phyloP scores from a whole-genome alignment of 2,113 vertebrate species.

The Oenanthe melanoleuca region DNA sequence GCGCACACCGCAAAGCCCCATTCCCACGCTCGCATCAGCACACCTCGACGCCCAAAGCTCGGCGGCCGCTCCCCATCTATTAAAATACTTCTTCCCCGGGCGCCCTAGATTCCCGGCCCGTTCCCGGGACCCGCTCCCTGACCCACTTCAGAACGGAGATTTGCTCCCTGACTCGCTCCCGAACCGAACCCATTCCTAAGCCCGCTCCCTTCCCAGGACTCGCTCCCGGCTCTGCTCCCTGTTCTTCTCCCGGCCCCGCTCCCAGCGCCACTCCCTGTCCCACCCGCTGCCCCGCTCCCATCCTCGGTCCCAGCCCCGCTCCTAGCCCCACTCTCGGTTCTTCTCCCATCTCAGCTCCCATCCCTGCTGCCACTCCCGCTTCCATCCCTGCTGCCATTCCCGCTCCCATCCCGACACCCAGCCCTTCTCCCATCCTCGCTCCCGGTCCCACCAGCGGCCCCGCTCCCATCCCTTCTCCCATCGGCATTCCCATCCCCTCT shows the following conservation, averaged over 20 bases:
- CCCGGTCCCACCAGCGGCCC: neutral
- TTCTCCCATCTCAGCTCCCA: no score
- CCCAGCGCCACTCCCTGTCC: neutral
- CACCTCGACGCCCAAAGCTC: neutral
- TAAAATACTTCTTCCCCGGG: neutral
- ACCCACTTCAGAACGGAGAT: neutral
- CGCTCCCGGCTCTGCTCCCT: neutral
- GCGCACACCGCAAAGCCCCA: neutral
- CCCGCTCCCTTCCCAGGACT: neutral
- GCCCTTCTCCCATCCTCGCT: neutral
- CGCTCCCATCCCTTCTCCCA: neutral
- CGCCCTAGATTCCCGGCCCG: fast-evolving
- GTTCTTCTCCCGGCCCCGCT: neutral
- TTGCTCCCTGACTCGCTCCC: neutral
- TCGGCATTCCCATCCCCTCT: neutral
- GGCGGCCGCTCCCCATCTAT: neutral
- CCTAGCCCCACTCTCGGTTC: no score
- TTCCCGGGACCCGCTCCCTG: neutral
- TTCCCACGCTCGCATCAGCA: neutral
- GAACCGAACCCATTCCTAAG: no score
- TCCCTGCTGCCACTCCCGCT: neutral
- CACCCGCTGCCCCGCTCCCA: no score
- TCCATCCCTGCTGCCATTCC: neutral
- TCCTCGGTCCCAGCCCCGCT: neutral
- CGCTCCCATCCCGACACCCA: neutral